Conservation (phyloP, 2,888 invertebrate genomes). For the Lumbricus terrestris region DNA sequence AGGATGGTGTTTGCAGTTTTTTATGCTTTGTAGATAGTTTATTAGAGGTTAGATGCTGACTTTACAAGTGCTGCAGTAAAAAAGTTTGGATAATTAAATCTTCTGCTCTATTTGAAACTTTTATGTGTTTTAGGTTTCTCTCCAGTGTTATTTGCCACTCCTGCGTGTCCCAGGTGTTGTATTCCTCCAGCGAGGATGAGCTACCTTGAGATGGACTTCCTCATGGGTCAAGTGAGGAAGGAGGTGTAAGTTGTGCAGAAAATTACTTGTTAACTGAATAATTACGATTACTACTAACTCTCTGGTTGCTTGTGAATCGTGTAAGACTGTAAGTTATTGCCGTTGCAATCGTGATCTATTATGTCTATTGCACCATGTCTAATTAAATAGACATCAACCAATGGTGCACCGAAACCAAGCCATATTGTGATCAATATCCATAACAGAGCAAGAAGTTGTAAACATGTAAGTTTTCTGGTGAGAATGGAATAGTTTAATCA, state of each 20-base stretch:
- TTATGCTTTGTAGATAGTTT: background rate
- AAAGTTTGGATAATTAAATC: background rate
- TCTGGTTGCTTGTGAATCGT: background rate
- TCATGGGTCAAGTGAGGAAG: background rate
- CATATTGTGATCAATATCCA: no score
- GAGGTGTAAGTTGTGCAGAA: background rate
- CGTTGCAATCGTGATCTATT: no score
- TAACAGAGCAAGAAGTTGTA: no score
- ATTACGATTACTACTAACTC: background rate
- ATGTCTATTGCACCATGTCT: no score
- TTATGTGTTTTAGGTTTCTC: background rate
- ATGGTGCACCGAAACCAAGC: no score
- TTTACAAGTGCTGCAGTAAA: background rate
- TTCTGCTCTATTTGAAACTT: background rate
- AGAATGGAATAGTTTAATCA: no score
- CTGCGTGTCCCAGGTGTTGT: background rate
- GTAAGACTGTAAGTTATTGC: no score
- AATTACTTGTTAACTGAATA: background rate
- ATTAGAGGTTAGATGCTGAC: background rate
- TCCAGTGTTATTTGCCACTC: background rate
- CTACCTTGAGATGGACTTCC: background rate
- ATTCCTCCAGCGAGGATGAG: background rate
- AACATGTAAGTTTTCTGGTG: no score
- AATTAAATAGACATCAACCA: no score
- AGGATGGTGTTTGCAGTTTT: background rate